A percentile compares a stretch with the other conserved stretches of the same genome.
Conservation (phyloP, 2,888 invertebrate genomes). For the Orthonychiurus folsomi region DNA sequence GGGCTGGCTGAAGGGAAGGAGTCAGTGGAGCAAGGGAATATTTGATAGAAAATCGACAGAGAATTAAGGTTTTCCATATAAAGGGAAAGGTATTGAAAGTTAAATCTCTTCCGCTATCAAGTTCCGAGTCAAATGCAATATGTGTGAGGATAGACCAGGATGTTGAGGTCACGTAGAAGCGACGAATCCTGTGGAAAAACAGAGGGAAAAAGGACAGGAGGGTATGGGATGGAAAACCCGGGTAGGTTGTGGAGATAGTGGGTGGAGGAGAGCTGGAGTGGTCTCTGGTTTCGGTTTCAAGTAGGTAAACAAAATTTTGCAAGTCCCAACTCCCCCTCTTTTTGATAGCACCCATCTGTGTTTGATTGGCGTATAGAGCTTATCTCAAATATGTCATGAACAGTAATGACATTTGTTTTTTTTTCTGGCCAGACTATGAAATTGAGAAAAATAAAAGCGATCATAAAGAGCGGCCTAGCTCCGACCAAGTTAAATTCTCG, state of each 20-base stretch:
- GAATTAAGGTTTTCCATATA: slow-evolving; percentile 15
- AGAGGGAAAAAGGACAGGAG: not conserved
- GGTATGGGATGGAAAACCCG: too few relatives aligned
- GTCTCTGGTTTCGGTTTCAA: slow-evolving; percentile 19
- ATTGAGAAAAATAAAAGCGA: not conserved
- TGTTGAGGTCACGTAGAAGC: not conserved
- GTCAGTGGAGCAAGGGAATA: slow-evolving; percentile 22
- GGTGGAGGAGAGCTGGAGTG: not conserved
- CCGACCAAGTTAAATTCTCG: not conserved
- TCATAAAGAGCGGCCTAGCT: not conserved
- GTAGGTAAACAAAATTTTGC: slow-evolving; percentile 25
- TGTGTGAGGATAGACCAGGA: too few relatives aligned
- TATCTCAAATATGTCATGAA: slow-evolving; percentile 26
- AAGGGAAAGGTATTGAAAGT: slow-evolving; percentile 20
- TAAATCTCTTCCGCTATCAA: slow-evolving; percentile 18
- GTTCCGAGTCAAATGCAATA: slow-evolving; percentile 20
- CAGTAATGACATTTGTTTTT: slow-evolving; percentile 27
- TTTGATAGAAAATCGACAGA: slow-evolving; percentile 23
- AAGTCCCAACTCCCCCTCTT: slow-evolving; percentile 15
- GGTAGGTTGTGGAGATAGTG: not conserved
- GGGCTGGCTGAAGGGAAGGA: slow-evolving; percentile 14
- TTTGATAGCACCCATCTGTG: slow-evolving; percentile 23
- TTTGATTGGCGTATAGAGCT: slow-evolving; percentile 25
- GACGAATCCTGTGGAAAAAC: not conserved
- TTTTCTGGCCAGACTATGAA: slow-evolving; percentile 7